Conservation (phyloP, 2,797 vertebrate species). For the Spea hammondii region DNA sequence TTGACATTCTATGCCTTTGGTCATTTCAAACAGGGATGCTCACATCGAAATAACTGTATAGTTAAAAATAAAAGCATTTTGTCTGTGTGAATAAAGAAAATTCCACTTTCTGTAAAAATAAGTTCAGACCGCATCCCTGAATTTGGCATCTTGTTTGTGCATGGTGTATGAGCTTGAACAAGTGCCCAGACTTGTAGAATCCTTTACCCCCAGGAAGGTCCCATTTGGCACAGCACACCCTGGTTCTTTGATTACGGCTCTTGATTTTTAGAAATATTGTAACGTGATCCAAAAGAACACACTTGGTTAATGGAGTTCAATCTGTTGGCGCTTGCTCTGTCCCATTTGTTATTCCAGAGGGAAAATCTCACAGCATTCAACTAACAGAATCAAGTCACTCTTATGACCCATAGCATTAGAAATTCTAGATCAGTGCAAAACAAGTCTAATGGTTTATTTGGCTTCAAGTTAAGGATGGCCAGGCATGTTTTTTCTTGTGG, state of each 20-base stretch:
- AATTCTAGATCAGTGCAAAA: conserved; percentile 27
- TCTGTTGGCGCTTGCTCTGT: conserved; percentile 24
- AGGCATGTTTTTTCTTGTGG: conserved; percentile 36
- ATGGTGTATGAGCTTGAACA: conserved; percentile 31
- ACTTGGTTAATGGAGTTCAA: conserved; percentile 41
- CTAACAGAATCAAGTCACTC: conserved; percentile 28
- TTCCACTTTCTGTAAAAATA: background rate
- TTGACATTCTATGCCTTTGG: conserved; percentile 21
- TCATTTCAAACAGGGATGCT: conserved; percentile 1
- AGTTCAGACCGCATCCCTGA: conserved; percentile 10
- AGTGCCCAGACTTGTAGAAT: conserved; percentile 19
- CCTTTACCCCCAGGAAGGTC: conserved; percentile 27
- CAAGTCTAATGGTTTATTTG: conserved; percentile 38
- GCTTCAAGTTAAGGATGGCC: background rate
- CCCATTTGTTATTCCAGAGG: conserved; percentile 38
- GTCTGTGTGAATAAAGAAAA: background rate
- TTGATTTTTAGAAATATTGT: conserved; percentile 40
- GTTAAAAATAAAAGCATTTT: conserved; percentile 12
- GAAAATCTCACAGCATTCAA: conserved; percentile 27
- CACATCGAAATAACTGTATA: conserved; percentile 20
- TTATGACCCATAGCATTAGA: conserved; percentile 28
- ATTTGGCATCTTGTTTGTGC: conserved; percentile 19
- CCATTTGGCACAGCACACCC: conserved; percentile 22
- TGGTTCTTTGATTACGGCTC: conserved; percentile 39
- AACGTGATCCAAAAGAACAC: conserved; percentile 31